Conservation (phyloP, 2,797 vertebrate genomes). For the Kryptopterus vitreolus region DNA sequence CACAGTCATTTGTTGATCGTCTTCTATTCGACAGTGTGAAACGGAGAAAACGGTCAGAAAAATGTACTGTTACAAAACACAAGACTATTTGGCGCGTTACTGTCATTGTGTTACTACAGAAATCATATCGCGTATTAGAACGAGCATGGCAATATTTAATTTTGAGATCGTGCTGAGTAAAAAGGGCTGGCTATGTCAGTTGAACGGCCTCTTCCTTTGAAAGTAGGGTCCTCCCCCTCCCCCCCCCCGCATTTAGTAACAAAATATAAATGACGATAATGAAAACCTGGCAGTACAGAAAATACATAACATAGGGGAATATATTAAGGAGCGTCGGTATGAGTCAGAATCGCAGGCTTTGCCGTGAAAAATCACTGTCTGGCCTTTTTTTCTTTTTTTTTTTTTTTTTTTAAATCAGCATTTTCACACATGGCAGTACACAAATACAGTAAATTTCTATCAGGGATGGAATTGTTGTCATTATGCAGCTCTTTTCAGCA, state of each 20-base stretch:
- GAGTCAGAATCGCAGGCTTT: not conserved
- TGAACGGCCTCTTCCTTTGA: conserved; percentile 15
- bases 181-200: conserved; percentile 1
- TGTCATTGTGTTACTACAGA: not conserved
- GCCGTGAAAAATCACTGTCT: conserved; percentile 1
- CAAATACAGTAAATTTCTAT: not conserved
- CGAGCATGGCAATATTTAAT: no score
- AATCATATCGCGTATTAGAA: not conserved
- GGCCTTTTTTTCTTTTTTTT: not conserved
- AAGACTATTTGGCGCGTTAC: not conserved
- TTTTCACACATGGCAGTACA: not conserved
- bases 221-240: not conserved
- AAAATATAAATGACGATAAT: not conserved
- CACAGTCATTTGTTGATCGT: not conserved
- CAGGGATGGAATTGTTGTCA: no score
- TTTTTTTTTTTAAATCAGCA: not conserved
- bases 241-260: not conserved
- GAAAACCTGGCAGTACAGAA: not conserved
- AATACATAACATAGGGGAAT: not conserved
- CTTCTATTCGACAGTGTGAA: not conserved
- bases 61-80: not conserved
- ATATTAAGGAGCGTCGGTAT: not conserved
- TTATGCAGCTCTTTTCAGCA: not conserved
- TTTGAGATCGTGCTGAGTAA: not conserved
- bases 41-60: not conserved